phyloP scores from a whole-genome alignment of 2,888 invertebrate genomes.

The Leptopterna dolabrata region DNA sequence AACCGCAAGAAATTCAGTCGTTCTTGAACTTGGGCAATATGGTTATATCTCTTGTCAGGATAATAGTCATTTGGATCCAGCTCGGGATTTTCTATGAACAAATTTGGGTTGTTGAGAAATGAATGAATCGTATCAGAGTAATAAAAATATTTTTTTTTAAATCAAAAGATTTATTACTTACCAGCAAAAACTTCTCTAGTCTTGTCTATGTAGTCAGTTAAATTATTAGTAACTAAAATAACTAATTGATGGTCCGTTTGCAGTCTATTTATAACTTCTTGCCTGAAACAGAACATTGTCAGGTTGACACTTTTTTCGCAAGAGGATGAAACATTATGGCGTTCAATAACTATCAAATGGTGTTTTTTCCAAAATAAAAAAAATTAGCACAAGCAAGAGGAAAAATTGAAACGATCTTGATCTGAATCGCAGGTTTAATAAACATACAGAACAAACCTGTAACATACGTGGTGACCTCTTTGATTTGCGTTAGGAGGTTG shows the following conservation, averaged over 20 bases:
- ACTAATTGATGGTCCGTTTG: conserved; percentile 94
- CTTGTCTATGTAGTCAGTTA: conserved; percentile 90
- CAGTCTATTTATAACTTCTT: conserved; percentile 87
- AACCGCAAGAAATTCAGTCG: conserved; percentile 92
- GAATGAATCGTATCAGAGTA: too few species aligned
- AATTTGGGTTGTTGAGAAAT: not conserved
- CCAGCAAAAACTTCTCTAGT: conserved; percentile 76
- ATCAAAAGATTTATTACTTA: conserved; percentile 58
- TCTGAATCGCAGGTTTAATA: too few species aligned
- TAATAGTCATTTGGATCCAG: conserved; percentile 82
- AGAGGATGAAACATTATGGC: not conserved
- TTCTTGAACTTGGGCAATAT: conserved; percentile 92
- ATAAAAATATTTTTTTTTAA: not conserved
- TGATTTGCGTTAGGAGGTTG: conserved; percentile 76
- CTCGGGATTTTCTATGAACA: conserved; percentile 74
- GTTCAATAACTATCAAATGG: too few species aligned
- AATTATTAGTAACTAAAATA: conserved; percentile 91
- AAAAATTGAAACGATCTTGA: too few species aligned
- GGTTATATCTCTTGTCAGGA: conserved; percentile 91
- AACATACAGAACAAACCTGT: conserved; percentile 67
- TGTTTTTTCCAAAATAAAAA: too few species aligned
- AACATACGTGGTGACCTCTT: conserved; percentile 72
- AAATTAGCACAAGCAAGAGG: too few species aligned
- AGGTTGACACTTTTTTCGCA: too few species aligned
- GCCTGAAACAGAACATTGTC: conserved; percentile 68